These are phyloP conservation scores for Mionectes olivaceus DNA, from an alignment of 2,797 vertebrate species.

Conservation along the genomic window DNA sequence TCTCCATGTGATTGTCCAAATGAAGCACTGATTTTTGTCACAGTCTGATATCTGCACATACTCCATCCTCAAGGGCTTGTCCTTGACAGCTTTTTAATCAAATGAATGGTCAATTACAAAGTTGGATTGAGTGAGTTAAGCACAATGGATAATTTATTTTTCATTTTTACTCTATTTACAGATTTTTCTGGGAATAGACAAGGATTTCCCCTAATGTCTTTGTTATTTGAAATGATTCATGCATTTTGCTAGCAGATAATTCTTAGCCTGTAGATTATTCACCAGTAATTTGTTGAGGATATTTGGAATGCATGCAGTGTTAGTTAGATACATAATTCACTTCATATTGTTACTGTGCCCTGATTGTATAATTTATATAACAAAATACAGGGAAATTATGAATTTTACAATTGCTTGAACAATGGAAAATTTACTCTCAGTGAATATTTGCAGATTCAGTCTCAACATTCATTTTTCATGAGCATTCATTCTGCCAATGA, in stretches of 20 bases:
- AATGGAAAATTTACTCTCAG: conserved; percentile 59
- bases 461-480: conserved; percentile 69
- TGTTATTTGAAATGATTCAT: conserved; percentile 57
- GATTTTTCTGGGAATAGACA: conserved; percentile 19
- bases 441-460: conserved; percentile 66
- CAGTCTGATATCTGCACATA: not conserved
- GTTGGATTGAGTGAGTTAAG: not conserved
- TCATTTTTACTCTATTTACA: conserved; percentile 21
- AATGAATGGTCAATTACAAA: conserved; percentile 28
- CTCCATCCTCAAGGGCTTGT: not conserved
- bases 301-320: conserved; percentile 49
- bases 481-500: conserved; percentile 23
- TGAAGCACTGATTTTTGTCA: conserved; percentile 21
- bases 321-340: conserved; percentile 61
- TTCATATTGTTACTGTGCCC: conserved; percentile 48
- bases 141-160: not conserved
- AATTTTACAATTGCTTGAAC: conserved; percentile 70
- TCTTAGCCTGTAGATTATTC: conserved; percentile 34
- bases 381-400: conserved; percentile 61
- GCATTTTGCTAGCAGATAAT: conserved; percentile 42
- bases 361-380: conserved; percentile 66
- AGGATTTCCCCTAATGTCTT: conserved; percentile 49
- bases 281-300: conserved; percentile 42
- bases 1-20: not conserved
- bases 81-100: conserved; percentile 27